Evolutionary conservation across 2,113 vertebrate genomes (phyloP).

Genomic region (Urocynchramus pylzowi): DNA sequence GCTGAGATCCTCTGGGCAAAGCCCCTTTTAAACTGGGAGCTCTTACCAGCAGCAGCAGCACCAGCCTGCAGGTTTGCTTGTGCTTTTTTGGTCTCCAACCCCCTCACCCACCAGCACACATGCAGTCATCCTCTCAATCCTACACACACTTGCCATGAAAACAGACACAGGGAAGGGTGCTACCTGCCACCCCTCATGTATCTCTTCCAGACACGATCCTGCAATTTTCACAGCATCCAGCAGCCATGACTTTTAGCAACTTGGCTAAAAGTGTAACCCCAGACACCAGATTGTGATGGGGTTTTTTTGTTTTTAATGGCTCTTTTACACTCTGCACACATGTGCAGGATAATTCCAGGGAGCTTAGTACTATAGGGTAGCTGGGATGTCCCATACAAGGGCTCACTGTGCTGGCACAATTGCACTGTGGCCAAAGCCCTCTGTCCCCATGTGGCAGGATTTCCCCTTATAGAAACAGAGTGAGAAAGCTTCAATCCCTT

Average conservation of each 20-base stretch:
- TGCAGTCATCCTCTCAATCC: neutral
- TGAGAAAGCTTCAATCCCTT: neutral
- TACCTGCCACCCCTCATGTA: rapidly evolving
- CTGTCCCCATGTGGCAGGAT: neutral
- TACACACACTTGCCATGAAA: neutral
- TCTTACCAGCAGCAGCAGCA: neutral
- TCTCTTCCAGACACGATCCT: neutral
- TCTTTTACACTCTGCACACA: neutral
- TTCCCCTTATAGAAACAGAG: neutral
- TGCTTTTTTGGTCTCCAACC: neutral
- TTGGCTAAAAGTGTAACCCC: neutral
- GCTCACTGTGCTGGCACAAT: neutral
- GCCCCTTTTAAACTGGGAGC: neutral
- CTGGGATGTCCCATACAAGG: rapidly evolving
- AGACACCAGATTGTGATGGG: rapidly evolving
- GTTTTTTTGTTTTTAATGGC: neutral
- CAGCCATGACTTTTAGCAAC: neutral
- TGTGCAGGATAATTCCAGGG: neutral
- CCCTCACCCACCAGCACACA: rapidly evolving
- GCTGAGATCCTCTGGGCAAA: neutral
- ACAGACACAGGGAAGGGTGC: neutral
- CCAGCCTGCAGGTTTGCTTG: neutral
- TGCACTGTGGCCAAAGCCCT: rapidly evolving
- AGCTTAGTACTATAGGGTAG: rapidly evolving
- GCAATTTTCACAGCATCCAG: neutral